Evolutionary conservation across 2,113 vertebrate genomes (phyloP).

Genomic region (Ivindomyrus marchei): DNA sequence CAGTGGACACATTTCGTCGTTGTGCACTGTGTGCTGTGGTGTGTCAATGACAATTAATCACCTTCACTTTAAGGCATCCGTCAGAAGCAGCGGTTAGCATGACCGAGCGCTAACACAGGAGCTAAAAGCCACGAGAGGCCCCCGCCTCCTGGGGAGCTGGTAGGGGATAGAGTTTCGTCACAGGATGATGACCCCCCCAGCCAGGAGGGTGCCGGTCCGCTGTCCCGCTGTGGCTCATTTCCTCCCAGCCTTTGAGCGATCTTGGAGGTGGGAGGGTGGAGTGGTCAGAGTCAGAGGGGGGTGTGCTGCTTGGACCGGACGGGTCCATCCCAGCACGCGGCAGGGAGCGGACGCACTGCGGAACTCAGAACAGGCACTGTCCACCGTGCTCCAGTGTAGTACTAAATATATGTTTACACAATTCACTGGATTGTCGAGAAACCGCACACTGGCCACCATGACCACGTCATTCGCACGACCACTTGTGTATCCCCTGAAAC

Average conservation of each 20-base stretch:
- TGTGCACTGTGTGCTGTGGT: not conserved
- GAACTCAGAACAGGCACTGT: not conserved
- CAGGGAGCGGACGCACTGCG: not conserved
- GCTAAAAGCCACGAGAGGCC: not conserved
- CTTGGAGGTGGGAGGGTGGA: not conserved
- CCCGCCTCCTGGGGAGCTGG: not conserved
- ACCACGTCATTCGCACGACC: not conserved
- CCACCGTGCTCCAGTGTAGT: not conserved
- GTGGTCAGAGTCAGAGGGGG: not conserved
- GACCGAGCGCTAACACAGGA: not conserved
- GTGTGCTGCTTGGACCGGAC: not conserved
- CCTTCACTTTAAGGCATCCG: not conserved
- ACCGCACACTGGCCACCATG: not conserved
- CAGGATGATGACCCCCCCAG: constrained; percentile 4
- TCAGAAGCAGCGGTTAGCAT: not conserved
- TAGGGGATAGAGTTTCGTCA: not conserved
- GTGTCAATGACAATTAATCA: not conserved
- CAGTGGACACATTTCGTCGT: not conserved
- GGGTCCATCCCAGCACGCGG: not conserved
- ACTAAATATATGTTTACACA: not conserved
- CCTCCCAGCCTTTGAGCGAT: not conserved
- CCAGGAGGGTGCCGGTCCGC: not conserved
- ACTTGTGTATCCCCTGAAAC: not conserved
- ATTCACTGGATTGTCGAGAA: not conserved
- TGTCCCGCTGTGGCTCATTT: constrained; percentile 3